Evolutionary conservation across 2,888 invertebrate genomes (phyloP).

Genomic region (Octodonta nipae): DNA sequence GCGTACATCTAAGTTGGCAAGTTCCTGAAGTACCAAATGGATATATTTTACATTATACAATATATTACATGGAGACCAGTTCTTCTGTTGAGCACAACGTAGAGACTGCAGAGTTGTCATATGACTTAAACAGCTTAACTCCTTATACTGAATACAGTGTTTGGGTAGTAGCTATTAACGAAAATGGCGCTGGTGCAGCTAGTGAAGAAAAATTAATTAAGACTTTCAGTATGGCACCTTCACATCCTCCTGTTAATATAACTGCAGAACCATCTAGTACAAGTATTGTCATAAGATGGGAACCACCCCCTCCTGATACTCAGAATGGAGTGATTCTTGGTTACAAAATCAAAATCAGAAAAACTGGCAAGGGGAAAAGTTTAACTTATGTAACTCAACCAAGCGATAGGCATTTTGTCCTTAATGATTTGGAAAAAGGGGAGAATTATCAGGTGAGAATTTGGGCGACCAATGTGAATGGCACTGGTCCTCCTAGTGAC

Average conservation of each 20-base stretch:
- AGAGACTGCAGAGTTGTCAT: slow-evolving; percentile 45
- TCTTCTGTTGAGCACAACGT: slow-evolving; percentile 32
- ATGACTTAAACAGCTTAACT: slow-evolving; percentile 46
- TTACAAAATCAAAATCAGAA: slow-evolving; percentile 84
- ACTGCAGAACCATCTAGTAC: slow-evolving; percentile 71
- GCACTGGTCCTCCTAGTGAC: slow-evolving; percentile 84
- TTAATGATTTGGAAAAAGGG: slow-evolving; percentile 64
- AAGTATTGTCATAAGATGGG: slow-evolving; percentile 81
- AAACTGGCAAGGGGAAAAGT: slow-evolving; percentile 42
- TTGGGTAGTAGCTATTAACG: slow-evolving; percentile 63
- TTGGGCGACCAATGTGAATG: slow-evolving; percentile 83
- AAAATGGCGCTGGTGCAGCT: slow-evolving; percentile 65
- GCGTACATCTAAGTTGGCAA: slow-evolving; percentile 66
- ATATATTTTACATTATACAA: slow-evolving; percentile 54
- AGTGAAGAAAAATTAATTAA: slow-evolving; percentile 59
- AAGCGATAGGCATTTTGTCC: slow-evolving; percentile 61
- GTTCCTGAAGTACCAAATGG: slow-evolving; percentile 59
- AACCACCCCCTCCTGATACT: slow-evolving; percentile 69
- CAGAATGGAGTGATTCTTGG: slow-evolving; percentile 90
- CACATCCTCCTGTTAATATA: slow-evolving; percentile 76
- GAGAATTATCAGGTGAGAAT: slow-evolving; percentile 73
- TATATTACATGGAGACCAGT: slow-evolving; percentile 56
- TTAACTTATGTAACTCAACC: slow-evolving; percentile 76
- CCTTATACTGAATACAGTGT: slow-evolving; percentile 69
- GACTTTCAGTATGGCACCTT: slow-evolving; percentile 76